These are phyloP conservation scores for Hippocampus mohnikei DNA, from an alignment of 2,113 vertebrate genomes.

Conservation along the genomic window DNA sequence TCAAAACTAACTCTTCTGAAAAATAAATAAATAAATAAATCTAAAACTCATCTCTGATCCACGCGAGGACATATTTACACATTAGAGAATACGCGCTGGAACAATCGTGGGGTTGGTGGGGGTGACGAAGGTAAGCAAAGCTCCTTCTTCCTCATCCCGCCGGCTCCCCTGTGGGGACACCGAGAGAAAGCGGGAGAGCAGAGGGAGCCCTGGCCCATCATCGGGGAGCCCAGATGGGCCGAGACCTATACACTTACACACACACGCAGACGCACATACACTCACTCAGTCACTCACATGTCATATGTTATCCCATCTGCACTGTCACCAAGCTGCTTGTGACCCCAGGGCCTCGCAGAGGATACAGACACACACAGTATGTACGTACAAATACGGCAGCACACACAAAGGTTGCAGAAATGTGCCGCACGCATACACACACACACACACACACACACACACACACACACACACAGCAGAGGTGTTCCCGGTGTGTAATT, in stretches of 20 bases:
- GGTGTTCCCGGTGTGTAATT: conserved; percentile 40
- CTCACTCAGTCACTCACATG: conserved; percentile 68
- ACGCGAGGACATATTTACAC: no score
- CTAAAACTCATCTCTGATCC: no score
- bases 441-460: conserved; percentile 30
- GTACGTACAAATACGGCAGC: conserved; percentile 15
- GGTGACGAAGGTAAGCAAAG: conserved; percentile 35
- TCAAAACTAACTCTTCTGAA: no score
- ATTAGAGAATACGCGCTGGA: not conserved
- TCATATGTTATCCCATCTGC: conserved; percentile 83
- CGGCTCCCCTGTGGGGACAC: conserved; percentile 54
- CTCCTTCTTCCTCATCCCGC: conserved; percentile 14
- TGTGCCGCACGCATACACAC: conserved; percentile 13
- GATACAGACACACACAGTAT: conserved; percentile 26
- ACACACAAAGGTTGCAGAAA: conserved; percentile 38
- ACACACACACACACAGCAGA: conserved; percentile 36
- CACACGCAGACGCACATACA: conserved; percentile 6
- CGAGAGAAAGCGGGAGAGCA: conserved; percentile 66
- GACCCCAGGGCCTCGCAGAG: conserved; percentile 66
- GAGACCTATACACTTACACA: conserved; percentile 34
- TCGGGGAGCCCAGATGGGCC: conserved; percentile 79
- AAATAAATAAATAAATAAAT: no score
- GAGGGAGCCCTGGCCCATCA: conserved; percentile 73
- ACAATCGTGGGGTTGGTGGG: conserved; percentile 10
- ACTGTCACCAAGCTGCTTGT: conserved; percentile 73